These are phyloP conservation scores for Fistularia commersonii DNA, from an alignment of 2,797 vertebrate species.

Conservation along the genomic window DNA sequence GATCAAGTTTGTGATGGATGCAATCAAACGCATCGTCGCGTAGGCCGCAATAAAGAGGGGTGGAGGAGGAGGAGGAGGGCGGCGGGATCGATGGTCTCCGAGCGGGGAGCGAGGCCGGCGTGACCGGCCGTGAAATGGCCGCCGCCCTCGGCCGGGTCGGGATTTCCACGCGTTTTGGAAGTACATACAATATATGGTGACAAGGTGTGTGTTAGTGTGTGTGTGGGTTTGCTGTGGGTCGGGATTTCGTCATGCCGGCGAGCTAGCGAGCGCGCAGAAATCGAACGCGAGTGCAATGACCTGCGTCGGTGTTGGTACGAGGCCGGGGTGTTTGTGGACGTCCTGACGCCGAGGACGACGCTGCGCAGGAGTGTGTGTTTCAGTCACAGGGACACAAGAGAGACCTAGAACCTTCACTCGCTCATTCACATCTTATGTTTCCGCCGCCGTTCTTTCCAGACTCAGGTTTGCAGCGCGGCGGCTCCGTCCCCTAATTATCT, in stretches of 20 bases:
- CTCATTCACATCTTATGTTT: too few species aligned
- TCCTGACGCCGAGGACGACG: too few species aligned
- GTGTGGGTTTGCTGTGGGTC: not conserved
- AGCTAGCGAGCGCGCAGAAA: too few species aligned
- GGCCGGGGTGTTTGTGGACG: too few species aligned
- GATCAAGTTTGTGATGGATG: constrained; percentile 69
- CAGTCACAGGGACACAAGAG: too few species aligned
- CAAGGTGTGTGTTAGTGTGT: constrained; percentile 1
- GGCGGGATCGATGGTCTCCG: constrained; percentile 52
- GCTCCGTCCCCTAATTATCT: too few species aligned
- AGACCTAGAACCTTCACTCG: too few species aligned
- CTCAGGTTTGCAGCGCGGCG: too few species aligned
- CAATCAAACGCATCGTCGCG: constrained; percentile 76
- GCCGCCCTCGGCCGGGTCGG: constrained; percentile 20
- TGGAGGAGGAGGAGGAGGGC: constrained; percentile 35
- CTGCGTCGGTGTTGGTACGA: too few species aligned
- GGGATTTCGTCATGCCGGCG: constrained; percentile 9
- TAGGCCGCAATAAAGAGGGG: constrained; percentile 55
- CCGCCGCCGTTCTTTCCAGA: too few species aligned
- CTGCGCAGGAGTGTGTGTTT: too few species aligned
- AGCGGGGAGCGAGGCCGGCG: constrained; percentile 46
- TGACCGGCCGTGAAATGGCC: constrained; percentile 73
- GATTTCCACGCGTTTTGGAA: constrained; percentile 15
- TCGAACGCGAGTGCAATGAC: too few species aligned
- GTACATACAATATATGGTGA: constrained; percentile 21